Percentiles rank a stretch among this genome's conserved stretches.
phyloP scores from a whole-genome alignment of 2,113 vertebrate species.

The Chrysemys picta region DNA sequence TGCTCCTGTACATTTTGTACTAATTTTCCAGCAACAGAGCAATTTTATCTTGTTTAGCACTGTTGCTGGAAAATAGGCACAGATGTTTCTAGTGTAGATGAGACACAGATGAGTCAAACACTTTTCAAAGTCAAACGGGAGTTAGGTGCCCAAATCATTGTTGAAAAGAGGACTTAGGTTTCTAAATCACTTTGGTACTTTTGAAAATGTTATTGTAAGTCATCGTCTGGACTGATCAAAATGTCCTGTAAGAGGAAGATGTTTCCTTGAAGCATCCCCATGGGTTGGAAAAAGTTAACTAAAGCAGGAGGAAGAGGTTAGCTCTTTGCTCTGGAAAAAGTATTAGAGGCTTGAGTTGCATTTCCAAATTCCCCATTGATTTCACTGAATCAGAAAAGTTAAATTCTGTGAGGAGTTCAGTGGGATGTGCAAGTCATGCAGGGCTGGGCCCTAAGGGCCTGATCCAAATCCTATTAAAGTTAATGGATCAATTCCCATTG shows the following conservation, averaged over 20 bases:
- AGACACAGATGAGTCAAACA: not conserved
- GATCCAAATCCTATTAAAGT: not conserved
- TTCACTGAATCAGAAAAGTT: not conserved
- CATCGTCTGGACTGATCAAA: not conserved
- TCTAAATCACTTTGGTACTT: not conserved
- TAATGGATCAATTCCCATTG: not conserved
- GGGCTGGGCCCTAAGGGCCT: not conserved
- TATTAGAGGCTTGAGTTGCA: not conserved
- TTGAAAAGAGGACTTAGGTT: not conserved
- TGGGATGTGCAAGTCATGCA: not conserved
- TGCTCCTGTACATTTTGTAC: not conserved
- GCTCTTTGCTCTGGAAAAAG: not conserved
- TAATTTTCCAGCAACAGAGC: not conserved
- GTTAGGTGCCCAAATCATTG: not conserved
- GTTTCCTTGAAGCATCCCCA: not conserved
- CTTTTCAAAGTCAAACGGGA: slow-evolving; percentile 5
- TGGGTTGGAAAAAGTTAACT: not conserved
- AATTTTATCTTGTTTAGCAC: not conserved
- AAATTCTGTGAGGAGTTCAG: not conserved
- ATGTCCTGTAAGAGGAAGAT: not conserved
- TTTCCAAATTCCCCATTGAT: not conserved
- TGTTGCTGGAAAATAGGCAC: not conserved
- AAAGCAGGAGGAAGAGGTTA: not conserved
- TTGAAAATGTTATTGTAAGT: not conserved
- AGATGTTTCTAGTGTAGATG: not conserved